Evolutionary conservation across 2,797 vertebrate species (phyloP).

Genomic region (Spondyliosoma cantharus): DNA sequence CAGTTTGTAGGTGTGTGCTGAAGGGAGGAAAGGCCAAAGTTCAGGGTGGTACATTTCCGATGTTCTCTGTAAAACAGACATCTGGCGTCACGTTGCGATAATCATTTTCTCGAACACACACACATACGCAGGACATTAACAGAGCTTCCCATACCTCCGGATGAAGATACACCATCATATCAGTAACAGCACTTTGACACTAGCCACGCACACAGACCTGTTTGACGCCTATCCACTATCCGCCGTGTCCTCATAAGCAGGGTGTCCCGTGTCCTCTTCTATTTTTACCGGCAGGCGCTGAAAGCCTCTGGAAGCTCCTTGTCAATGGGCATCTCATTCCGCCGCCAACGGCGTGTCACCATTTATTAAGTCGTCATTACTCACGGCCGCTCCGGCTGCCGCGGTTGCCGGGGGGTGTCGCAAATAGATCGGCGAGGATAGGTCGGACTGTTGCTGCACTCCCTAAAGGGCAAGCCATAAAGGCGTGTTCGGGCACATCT

Average conservation of each 20-base stretch:
- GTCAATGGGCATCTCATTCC: constrained; percentile 81
- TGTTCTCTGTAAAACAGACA: constrained; percentile 69
- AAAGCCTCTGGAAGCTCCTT: constrained; percentile 82
- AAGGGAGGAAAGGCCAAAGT: constrained; percentile 28
- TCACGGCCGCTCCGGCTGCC: constrained; percentile 64
- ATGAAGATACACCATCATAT: constrained; percentile 75
- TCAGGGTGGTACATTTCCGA: constrained; percentile 71
- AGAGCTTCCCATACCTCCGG: constrained; percentile 49
- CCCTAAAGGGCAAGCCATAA: constrained; percentile 69
- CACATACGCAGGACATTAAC: constrained; percentile 62
- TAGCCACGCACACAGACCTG: constrained; percentile 53
- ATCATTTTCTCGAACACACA: constrained; percentile 67
- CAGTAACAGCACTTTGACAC: constrained; percentile 76
- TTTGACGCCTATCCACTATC: constrained; percentile 64
- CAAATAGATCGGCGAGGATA: constrained; percentile 77
- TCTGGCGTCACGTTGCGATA: constrained; percentile 63
- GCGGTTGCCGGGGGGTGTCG: constrained; percentile 56
- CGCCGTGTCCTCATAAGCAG: constrained; percentile 68
- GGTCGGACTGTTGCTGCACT: constrained; percentile 76
- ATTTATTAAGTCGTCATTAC: constrained; percentile 87
- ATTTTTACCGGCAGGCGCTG: constrained; percentile 83
- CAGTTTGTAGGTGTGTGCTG: constrained; percentile 31
- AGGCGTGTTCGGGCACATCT: constrained; percentile 72
- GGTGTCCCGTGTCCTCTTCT: constrained; percentile 80
- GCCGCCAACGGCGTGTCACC: constrained; percentile 75